Base-by-base conservation (phyloP, 2,888 invertebrate genomes). In the Drosophila mimetica region DNA sequence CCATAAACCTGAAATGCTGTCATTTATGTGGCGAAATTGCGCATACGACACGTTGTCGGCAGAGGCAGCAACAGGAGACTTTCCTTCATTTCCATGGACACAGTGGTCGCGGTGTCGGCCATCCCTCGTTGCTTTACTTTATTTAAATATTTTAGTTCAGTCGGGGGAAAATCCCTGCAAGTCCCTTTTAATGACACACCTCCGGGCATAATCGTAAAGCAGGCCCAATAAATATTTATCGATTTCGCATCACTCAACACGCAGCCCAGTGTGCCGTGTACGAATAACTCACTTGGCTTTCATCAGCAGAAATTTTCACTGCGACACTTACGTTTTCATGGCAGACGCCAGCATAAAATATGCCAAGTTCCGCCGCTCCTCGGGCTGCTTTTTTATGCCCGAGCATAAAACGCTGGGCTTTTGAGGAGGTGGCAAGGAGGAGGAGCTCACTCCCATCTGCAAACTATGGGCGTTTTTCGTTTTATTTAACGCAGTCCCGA, bases 271-370 rank as follows among this genome's bases (percentile, higher is more conserved):
- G 72, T 70, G 41, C 42, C 52, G 16, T 57, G 76, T 87, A 75
- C 47, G 16, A 52, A 81, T 87, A 76, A 76, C 86, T 85, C 86
- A 87, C 87, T 85, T 85, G 75, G 61, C 79, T 83, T 85, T 85
- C 77, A 85, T 82, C 82, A 75, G 87, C 82, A 85, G 61, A 82
- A 85, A 79, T 78, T 77, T 82, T 85, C 79, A 80, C 64, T 72
- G 82, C 85, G 82, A 76, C 87, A 85, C 82, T 87, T 87, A 82
- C 75, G 82, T 79, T 83, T 83, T 83, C 82, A 85, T 87, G 83
- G 55, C 76, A 64, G 63, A 63, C 66, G 44, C 57, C 47, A 58
- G 76, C 78, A 80, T 77, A 71, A 80, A 76, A 81, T 78, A 74
- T 86, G 76, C 78, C 85, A 80, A 74, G 77, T 70, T 83, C 47